Evolutionary conservation across 1,140 invertebrate species (phyloP), one percentile per base, ranked within the genome.

Genomic region (Sipha flava): DNA sequence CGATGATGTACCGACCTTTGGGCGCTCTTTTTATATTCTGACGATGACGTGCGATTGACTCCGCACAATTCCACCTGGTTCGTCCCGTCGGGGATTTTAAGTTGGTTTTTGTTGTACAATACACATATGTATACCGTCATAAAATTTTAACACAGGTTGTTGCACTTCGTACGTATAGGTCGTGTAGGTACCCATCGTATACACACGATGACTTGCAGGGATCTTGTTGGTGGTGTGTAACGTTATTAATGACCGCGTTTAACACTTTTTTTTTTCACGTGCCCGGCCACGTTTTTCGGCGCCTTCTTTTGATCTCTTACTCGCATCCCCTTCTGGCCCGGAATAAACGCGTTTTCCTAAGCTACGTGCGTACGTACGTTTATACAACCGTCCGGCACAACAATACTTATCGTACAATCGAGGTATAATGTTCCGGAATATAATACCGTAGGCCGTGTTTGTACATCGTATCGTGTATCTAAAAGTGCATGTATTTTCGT

Each of bases 231-330:
- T n/a, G 40, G 23, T 16, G 4, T 29, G 43, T 70, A 9, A 7
- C 16, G 66, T 70, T 70, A 47, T 70, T 70, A 70, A 70, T 70
- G 66, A 70, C 43, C 66, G 43, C 66, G 40, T 70, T 70, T 70
- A 70, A 70, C 66, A 70, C 66, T 70, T 70, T 70, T 43, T 70
- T 70, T 70, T 68, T n/a, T 4, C 14, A 23, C 9, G 23, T 47
- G 21, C 29, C 43, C 16, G 12, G 40, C 21, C 40, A 26, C 37
- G 40, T 68, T 70, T 70, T 70, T 70, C 66, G 66, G 66, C 66
- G 40, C 40, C 21, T 68, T 18, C 64, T 70, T 70, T 70, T 70
- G 40, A 70, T 70, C 66, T 70, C 43, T 70, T 12, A 45, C 23
- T 70, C 29, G 45, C 16, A 12, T 47, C 40, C 23, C 66, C 16